These are phyloP conservation scores for Choloepus didactylus DNA, from an alignment of 2,797 vertebrate species.

Conservation along the genomic window DNA sequence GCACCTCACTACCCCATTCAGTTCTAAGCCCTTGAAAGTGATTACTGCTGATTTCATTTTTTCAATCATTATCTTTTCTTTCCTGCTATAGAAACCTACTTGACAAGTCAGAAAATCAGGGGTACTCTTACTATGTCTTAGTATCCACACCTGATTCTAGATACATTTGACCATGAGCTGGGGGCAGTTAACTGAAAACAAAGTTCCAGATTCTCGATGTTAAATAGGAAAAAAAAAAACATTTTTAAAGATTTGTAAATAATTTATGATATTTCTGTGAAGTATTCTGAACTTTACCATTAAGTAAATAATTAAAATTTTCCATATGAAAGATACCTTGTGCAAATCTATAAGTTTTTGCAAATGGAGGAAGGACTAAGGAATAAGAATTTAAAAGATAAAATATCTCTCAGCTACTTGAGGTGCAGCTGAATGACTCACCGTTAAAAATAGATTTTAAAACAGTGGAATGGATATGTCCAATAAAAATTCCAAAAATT, in stretches of 20 bases:
- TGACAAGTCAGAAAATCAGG: conserved; percentile 4
- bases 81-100: background rate
- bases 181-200: background rate
- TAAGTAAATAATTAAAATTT: conserved; percentile 10
- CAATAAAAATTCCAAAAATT: conserved; percentile 17
- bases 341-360: background rate
- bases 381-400: background rate
- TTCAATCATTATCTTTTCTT: background rate
- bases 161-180: conserved; percentile 1
- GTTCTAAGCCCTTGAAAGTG: conserved; percentile 32
- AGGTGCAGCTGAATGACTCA: conserved; percentile 2
- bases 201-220: background rate
- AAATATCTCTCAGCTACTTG: background rate
- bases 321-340: background rate
- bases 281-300: conserved; percentile 32
- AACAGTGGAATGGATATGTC: background rate
- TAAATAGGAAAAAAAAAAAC: conserved; percentile 10
- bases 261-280: background rate
- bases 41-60: conserved; percentile 60
- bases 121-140: background rate
- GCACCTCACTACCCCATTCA: background rate
- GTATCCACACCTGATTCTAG: background rate
- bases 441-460: conserved; percentile 30
- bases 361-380: background rate
- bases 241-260: conserved; percentile 76